Evolutionary conservation across 2,888 invertebrate genomes (phyloP), one percentile per base, ranked within the genome.

Genomic region (Chironomus riparius): DNA sequence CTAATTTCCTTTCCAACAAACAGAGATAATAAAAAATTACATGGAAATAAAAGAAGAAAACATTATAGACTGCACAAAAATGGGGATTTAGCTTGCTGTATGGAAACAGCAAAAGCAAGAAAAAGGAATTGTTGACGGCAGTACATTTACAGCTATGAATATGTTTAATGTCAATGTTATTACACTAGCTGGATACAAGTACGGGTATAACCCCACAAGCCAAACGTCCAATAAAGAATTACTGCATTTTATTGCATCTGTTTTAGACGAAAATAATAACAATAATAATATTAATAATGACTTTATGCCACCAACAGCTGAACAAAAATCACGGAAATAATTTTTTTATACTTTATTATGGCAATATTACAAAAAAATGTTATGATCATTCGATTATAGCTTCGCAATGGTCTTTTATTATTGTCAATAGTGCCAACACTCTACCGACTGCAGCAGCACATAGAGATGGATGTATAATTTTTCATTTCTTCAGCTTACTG

Each of bases 151-250:
- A 73, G 73, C 73, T 73, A 73, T 38, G 15, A 73, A 28, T 65
- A 61, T 62, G 38, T 15, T 62, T 73, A 73, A 73, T 73, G 73
- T 65, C 73, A 73, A 73, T 73, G 73, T 73, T 73, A 73, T 73
- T 73, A 62, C 73, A 73, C 73, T 48, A 71, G 71, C 15, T 12
- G 22, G 48, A 47, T 18, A 28, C 28, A 28, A 28, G 4, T 28
- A 70, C 47, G 18, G 47, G 70, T 28, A 18, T 56, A 56, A 18
- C 56, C 56, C 56, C 56, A 18, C 56, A 56, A 56, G 56, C 18
- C 56, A 56, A 18, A 7, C 38, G 38, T 38, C 38, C 38, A 38
- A 38, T 28, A 28, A 3, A 28, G 28, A 3, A 15, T 50, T 15
- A 50, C 18, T 56, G 56, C 56, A 56, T 56, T 56, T 38, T 56